phyloP scores from a whole-genome alignment of 92 coral and sea anemone genomes.

The Isaurus tuberculatus region DNA sequence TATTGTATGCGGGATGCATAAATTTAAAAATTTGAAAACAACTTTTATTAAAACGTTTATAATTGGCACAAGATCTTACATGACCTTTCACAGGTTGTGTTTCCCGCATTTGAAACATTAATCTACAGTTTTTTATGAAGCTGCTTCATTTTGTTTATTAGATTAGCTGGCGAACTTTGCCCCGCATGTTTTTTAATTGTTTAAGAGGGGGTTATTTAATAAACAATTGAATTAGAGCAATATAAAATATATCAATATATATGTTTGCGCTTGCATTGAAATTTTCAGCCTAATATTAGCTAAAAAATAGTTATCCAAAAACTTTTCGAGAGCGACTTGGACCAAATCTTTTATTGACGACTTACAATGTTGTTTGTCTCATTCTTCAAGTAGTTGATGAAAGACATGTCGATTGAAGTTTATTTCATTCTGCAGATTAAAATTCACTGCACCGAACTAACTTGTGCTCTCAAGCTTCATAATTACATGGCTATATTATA shows the following conservation, averaged over 20 bases:
- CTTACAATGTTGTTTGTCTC: no score
- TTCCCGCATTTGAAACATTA: not conserved
- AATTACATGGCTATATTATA: no score
- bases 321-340: not conserved
- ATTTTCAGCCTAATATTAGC: not conserved
- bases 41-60: no score
- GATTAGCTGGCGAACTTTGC: not conserved
- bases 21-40: no score
- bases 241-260: not conserved
- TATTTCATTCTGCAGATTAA: no score
- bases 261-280: not conserved
- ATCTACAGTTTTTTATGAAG: not conserved
- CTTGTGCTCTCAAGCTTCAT: no score
- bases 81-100: not conserved
- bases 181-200: not conserved
- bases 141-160: not conserved
- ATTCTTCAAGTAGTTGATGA: no score
- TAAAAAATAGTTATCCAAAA: not conserved
- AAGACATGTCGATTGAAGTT: no score
- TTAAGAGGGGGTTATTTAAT: not conserved
- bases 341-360: no score
- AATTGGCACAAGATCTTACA: not conserved
- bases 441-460: no score
- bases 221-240: constrained; percentile 3
- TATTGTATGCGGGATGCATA: no score